Evolutionary conservation across 2,113 vertebrate genomes (phyloP).

Genomic region (Dinomys branickii): DNA sequence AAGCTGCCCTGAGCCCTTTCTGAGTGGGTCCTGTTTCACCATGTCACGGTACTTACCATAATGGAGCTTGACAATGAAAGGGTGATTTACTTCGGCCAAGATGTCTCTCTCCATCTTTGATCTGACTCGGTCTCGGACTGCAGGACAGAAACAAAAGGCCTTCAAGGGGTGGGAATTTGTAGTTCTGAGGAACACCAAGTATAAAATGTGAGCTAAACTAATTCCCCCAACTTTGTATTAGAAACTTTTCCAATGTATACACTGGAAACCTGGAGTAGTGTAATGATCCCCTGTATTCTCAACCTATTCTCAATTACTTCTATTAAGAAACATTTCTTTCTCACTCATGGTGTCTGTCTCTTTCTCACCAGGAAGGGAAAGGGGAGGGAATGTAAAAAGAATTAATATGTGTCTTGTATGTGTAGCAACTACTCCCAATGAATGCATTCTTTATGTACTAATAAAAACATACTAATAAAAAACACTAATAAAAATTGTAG

Average conservation of each 20-base stretch:
- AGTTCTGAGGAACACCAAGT: neutral
- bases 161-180: neutral
- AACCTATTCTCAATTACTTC: rapidly evolving
- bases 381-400: neutral
- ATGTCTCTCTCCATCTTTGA: conserved; percentile 99
- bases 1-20: no score
- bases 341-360: neutral
- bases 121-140: conserved; percentile 95
- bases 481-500: neutral
- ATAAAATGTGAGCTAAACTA: rapidly evolving
- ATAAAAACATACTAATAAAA: neutral
- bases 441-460: neutral
- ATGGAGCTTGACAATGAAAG: conserved; percentile 98
- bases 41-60: conserved; percentile 88
- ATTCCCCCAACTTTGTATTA: rapidly evolving
- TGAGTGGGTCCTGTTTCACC: neutral
- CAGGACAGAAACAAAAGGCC: conserved; percentile 49
- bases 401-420: neutral
- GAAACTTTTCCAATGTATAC: rapidly evolving
- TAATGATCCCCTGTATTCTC: rapidly evolving
- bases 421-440: neutral
- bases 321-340: no score
- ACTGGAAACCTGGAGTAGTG: rapidly evolving
- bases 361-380: neutral
- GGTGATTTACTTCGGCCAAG: conserved; percentile 97